phyloP scores from a whole-genome alignment of 2,797 vertebrate genomes.

The Eremophila alpestris region DNA sequence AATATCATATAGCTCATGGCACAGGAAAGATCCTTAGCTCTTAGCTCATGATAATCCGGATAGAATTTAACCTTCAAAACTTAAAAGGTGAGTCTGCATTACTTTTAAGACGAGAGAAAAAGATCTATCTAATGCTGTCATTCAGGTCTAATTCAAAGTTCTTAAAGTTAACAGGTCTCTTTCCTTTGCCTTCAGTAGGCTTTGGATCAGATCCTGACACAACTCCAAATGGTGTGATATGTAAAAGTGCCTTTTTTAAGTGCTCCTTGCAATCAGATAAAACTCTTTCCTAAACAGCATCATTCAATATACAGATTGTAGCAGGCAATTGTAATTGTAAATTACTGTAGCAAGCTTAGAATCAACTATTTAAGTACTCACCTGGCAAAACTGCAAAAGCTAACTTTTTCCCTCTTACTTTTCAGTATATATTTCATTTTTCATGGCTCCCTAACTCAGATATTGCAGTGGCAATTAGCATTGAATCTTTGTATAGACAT shows the following conservation, averaged over 20 bases:
- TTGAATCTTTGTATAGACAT: slow-evolving; percentile 63
- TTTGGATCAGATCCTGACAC: slow-evolving; percentile 42
- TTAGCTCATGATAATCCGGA: slow-evolving; percentile 47
- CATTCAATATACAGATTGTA: slow-evolving; percentile 65
- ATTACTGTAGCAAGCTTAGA: slow-evolving; percentile 57
- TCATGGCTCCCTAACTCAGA: slow-evolving; percentile 33
- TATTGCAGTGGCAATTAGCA: slow-evolving; percentile 41
- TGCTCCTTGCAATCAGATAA: slow-evolving; percentile 67
- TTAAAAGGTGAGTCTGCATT: slow-evolving; percentile 35
- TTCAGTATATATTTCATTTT: slow-evolving; percentile 39
- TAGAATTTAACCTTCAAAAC: slow-evolving; percentile 53
- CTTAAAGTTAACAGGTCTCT: slow-evolving; percentile 26
- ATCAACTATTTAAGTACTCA: slow-evolving; percentile 36
- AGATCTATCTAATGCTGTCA: slow-evolving; percentile 16
- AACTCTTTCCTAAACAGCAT: slow-evolving; percentile 56
- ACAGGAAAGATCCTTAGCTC: slow-evolving; percentile 21
- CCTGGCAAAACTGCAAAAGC: slow-evolving; percentile 22
- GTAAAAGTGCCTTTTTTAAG: slow-evolving; percentile 59
- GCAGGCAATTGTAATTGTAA: slow-evolving; percentile 64
- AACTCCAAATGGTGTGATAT: slow-evolving; percentile 17
- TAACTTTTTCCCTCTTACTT: not conserved
- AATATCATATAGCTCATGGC: slow-evolving; percentile 11
- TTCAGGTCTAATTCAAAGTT: not conserved
- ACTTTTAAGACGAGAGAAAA: slow-evolving; percentile 8
- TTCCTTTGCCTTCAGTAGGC: not conserved